A percentile compares a stretch with the other conserved stretches of the same genome.
Evolutionary conservation across 2,797 vertebrate species (phyloP).

Genomic region (Strix occidentalis): DNA sequence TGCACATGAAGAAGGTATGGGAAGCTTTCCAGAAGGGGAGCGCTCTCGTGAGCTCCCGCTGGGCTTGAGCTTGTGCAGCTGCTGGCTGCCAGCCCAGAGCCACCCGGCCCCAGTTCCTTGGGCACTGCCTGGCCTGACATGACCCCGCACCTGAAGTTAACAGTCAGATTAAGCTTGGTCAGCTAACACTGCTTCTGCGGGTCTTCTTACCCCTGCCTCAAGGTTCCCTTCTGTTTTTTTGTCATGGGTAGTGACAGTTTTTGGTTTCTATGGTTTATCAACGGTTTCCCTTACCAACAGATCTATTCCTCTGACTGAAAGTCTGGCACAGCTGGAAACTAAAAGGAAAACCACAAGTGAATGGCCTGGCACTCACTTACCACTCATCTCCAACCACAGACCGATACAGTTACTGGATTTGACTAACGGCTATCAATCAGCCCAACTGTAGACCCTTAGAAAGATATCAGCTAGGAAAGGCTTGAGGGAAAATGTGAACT

Average conservation of each 20-base stretch:
- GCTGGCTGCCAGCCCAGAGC: background rate
- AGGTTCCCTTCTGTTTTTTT: constrained; percentile 41
- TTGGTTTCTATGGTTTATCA: constrained; percentile 79
- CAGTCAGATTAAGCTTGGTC: background rate
- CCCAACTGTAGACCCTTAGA: constrained; percentile 71
- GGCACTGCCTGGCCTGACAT: background rate
- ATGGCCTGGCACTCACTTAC: constrained; percentile 73
- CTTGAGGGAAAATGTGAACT: constrained; percentile 38
- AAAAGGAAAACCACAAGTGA: constrained; percentile 81
- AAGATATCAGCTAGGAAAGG: constrained; percentile 36
- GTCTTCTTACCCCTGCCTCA: background rate
- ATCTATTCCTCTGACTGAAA: constrained; percentile 75
- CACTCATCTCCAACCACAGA: constrained; percentile 81
- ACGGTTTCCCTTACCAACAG: constrained; percentile 79
- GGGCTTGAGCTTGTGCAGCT: background rate
- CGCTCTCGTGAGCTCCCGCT: background rate
- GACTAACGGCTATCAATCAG: constrained; percentile 82
- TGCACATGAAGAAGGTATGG: background rate
- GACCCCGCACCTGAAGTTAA: background rate
- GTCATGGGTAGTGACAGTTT: constrained; percentile 73
- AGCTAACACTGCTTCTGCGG: background rate
- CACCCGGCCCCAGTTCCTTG: fast-evolving
- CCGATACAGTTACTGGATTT: constrained; percentile 77
- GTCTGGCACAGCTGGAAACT: constrained; percentile 78
- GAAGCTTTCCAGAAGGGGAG: background rate